Evolutionary conservation across 2,797 vertebrate genomes (phyloP).

Genomic region (Mus caroli): DNA sequence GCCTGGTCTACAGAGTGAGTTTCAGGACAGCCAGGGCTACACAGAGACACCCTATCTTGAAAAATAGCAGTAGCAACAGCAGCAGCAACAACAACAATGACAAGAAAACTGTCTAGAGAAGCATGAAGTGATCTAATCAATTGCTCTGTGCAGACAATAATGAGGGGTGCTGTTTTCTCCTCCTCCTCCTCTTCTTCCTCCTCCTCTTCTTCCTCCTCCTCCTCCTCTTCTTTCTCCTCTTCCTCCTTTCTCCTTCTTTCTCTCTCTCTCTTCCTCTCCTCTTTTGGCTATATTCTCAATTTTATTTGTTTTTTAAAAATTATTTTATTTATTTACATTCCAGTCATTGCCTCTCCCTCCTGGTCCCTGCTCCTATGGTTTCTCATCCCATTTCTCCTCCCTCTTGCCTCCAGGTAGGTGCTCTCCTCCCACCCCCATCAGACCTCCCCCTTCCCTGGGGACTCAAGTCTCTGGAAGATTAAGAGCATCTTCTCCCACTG

Average conservation of each 20-base stretch:
- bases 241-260: too few relatives aligned
- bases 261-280: too few relatives aligned
- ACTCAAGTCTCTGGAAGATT: not conserved
- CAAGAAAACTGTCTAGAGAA: not conserved
- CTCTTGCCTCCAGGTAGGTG: not conserved
- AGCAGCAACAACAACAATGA: too few relatives aligned
- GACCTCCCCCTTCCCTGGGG: not conserved
- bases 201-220: too few relatives aligned
- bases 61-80: not conserved
- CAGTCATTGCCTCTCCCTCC: not conserved
- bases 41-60: not conserved
- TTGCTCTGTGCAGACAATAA: not conserved
- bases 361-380: not conserved
- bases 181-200: too few relatives aligned
- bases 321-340: not conserved
- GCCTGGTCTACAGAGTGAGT: too few relatives aligned
- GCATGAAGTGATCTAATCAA: not conserved
- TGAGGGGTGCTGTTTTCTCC: not conserved
- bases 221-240: accelerated
- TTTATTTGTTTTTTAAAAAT: not conserved
- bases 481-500: not conserved
- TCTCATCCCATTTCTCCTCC: not conserved
- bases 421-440: not conserved
- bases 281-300: not conserved
- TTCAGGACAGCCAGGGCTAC: not conserved